Evolutionary conservation across 2,797 vertebrate genomes (phyloP).

Genomic region (Arrhamphus sclerolepis): DNA sequence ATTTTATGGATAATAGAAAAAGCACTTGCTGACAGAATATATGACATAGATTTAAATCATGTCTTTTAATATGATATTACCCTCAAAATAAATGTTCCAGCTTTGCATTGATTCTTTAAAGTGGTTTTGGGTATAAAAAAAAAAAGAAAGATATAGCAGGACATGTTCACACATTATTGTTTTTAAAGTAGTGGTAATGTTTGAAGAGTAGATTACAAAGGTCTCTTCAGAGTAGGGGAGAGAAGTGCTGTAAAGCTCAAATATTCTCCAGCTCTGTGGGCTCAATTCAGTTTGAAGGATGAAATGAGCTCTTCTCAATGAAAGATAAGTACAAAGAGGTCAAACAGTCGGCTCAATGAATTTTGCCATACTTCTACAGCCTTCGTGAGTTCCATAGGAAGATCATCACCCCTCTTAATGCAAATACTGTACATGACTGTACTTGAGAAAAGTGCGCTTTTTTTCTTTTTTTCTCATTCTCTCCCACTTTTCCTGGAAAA

Average conservation of each 20-base stretch:
- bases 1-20: constrained; percentile 11
- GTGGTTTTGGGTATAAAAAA: constrained; percentile 12
- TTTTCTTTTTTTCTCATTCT: constrained; percentile 10
- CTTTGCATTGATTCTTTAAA: constrained; percentile 9
- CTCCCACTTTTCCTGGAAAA: constrained; percentile 53
- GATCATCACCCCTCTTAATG: constrained; percentile 65
- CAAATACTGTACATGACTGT: constrained; percentile 54
- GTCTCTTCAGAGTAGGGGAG: constrained; percentile 55
- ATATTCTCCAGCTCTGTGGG: constrained; percentile 62
- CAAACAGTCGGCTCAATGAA: constrained; percentile 55
- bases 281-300: constrained; percentile 53
- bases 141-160: not conserved
- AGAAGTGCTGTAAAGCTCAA: constrained; percentile 56
- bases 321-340: constrained; percentile 66
- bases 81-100: constrained; percentile 7
- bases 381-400: constrained; percentile 56
- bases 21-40: constrained; percentile 3
- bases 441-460: constrained; percentile 47
- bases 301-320: constrained; percentile 61
- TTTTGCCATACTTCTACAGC: constrained; percentile 56
- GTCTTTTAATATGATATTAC: constrained; percentile 5
- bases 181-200: constrained; percentile 42
- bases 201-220: constrained; percentile 59
- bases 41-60: not conserved
- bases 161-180: constrained; percentile 23